These are phyloP conservation scores for Prinia subflava DNA, from an alignment of 2,113 vertebrate species.

Conservation along the genomic window DNA sequence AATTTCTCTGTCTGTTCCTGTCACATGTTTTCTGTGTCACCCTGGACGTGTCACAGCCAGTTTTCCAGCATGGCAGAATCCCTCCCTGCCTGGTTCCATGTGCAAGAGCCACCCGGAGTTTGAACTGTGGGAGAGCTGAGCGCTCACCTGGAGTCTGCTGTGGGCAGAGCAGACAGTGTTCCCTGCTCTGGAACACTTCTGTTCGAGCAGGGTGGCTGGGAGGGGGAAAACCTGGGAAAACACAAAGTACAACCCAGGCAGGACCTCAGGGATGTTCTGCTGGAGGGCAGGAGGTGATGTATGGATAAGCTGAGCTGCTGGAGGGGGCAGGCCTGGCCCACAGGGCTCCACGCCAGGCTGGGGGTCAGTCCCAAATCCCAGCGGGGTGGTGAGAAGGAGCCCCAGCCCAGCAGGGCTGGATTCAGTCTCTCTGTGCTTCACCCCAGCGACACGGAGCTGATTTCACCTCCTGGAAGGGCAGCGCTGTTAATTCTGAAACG, in stretches of 20 bases:
- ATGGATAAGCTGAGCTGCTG: background rate
- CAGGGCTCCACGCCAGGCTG: fast-evolving
- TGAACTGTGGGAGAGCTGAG: background rate
- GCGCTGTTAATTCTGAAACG: background rate
- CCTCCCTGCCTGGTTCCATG: background rate
- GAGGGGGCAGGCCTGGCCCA: background rate
- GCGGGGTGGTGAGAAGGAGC: fast-evolving
- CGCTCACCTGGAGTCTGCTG: fast-evolving
- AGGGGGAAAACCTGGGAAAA: background rate
- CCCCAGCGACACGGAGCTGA: background rate
- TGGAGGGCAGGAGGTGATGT: fast-evolving
- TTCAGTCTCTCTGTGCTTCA: background rate
- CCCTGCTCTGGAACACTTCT: fast-evolving
- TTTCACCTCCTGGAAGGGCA: slow-evolving; percentile 16
- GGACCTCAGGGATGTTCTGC: background rate
- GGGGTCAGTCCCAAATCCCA: background rate
- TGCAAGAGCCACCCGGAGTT: background rate
- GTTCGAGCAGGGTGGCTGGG: fast-evolving
- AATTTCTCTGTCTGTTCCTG: background rate
- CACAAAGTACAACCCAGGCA: fast-evolving
- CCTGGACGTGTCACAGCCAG: background rate
- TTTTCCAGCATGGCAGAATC: background rate
- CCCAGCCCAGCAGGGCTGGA: background rate
- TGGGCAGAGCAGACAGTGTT: too few relatives aligned
- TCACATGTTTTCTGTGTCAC: background rate